Evolutionary conservation across 2,888 invertebrate genomes (phyloP).

Genomic region (Piscicola geometra): DNA sequence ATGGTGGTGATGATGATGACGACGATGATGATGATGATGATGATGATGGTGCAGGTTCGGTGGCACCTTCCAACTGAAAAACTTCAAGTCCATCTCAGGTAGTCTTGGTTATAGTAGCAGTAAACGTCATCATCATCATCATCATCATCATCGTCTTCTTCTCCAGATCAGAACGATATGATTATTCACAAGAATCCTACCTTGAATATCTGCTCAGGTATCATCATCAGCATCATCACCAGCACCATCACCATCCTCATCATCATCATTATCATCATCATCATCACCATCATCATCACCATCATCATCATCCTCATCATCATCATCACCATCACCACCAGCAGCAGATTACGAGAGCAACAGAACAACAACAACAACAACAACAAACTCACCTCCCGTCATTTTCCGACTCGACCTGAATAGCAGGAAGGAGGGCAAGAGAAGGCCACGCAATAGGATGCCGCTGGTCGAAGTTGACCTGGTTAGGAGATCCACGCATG

Average conservation of each 20-base stretch:
- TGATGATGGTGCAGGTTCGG: constrained; percentile 71
- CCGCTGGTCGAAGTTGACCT: constrained; percentile 64
- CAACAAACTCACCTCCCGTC: too few relatives aligned
- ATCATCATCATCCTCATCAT: too few relatives aligned
- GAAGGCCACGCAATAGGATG: constrained; percentile 55
- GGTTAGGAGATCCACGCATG: constrained; percentile 78
- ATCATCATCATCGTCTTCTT: constrained; percentile 48
- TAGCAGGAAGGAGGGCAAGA: background rate
- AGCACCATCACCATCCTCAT: too few relatives aligned
- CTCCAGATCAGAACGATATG: constrained; percentile 73
- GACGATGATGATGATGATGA: background rate
- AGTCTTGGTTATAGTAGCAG: constrained; percentile 47
- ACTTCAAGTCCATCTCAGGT: constrained; percentile 85
- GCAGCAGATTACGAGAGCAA: too few relatives aligned
- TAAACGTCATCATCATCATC: background rate
- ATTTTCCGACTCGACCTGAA: background rate
- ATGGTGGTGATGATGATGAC: background rate
- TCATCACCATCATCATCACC: too few relatives aligned
- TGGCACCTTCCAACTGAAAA: constrained; percentile 83
- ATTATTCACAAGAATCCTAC: constrained; percentile 64
- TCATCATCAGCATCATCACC: too few relatives aligned
- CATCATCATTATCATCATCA: too few relatives aligned
- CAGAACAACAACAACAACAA: too few relatives aligned
- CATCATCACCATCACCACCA: too few relatives aligned
- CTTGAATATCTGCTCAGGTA: background rate